phyloP scores from a whole-genome alignment of 2,113 vertebrate species.

The Phasianus colchicus region DNA sequence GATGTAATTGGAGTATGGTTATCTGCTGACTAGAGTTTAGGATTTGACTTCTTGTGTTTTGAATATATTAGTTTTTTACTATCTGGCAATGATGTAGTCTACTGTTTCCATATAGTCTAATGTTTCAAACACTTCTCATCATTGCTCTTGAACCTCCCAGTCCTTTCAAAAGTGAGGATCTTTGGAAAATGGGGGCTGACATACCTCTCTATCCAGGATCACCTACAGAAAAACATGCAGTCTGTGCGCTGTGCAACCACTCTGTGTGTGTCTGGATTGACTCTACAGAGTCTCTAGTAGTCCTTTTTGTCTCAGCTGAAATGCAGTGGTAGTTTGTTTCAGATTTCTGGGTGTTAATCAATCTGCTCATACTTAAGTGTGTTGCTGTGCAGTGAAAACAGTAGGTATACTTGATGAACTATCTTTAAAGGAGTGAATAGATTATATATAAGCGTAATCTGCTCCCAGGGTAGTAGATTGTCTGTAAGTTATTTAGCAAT shows the following conservation, averaged over 20 bases:
- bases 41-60: background rate
- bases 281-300: background rate
- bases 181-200: background rate
- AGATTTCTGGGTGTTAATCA: background rate
- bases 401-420: background rate
- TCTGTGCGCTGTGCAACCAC: background rate
- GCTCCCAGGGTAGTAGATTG: too few species aligned
- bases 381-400: background rate
- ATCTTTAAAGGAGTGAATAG: background rate
- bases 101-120: background rate
- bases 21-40: background rate
- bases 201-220: background rate
- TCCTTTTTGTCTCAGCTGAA: background rate
- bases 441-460: too few species aligned
- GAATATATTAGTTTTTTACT: background rate
- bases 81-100: background rate
- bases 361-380: background rate
- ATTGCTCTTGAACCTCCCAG: background rate
- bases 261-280: fast-evolving
- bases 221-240: background rate
- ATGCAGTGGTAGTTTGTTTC: background rate
- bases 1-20: background rate
- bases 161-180: background rate
- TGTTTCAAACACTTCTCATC: too few species aligned
- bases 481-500: too few species aligned